A percentile compares a stretch with the other conserved stretches of the same genome.
These are phyloP conservation scores for Candidula unifasciata DNA, from an alignment of 2,888 invertebrate genomes.

Conservation along the genomic window DNA sequence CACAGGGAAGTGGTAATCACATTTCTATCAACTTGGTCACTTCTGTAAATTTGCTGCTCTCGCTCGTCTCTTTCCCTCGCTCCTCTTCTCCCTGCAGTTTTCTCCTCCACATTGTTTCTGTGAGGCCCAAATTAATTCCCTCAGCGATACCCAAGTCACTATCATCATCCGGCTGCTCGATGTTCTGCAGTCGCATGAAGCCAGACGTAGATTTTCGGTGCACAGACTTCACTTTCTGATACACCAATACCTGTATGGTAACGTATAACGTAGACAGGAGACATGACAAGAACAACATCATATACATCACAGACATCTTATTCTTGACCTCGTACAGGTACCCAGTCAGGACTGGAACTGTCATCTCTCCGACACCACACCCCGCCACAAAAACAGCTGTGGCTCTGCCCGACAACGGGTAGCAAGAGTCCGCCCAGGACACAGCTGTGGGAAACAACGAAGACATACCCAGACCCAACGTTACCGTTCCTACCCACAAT, in stretches of 20 bases:
- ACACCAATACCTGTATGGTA: constrained; percentile 74
- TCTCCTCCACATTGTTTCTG: constrained; percentile 45
- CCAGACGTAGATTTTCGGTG: constrained; percentile 55
- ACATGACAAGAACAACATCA: constrained; percentile 69
- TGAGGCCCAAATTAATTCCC: constrained; percentile 20
- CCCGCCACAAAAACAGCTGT: constrained; percentile 78
- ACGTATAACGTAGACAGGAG: constrained; percentile 71
- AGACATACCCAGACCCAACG: constrained; percentile 78
- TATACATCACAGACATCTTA: constrained; percentile 77
- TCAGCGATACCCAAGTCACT: constrained; percentile 48
- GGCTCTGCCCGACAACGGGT: constrained; percentile 78
- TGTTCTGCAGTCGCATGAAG: constrained; percentile 56
- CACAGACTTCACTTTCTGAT: constrained; percentile 1
- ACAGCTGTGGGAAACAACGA: constrained; percentile 79
- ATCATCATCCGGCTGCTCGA: constrained; percentile 59
- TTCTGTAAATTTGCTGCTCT: constrained; percentile 50
- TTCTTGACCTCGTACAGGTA: constrained; percentile 74
- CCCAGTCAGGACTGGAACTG: constrained; percentile 76
- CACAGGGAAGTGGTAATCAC: constrained; percentile 27
- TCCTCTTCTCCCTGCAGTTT: constrained; percentile 12
- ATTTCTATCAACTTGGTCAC: constrained; percentile 51
- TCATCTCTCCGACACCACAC: constrained; percentile 78
- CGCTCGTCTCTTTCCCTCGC: constrained; percentile 40
- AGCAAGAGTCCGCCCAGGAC: constrained; percentile 78
- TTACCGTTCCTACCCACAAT: constrained; percentile 77